Evolutionary conservation across 1,140 invertebrate species (phyloP).

Genomic region (Rhyzopertha dominica): DNA sequence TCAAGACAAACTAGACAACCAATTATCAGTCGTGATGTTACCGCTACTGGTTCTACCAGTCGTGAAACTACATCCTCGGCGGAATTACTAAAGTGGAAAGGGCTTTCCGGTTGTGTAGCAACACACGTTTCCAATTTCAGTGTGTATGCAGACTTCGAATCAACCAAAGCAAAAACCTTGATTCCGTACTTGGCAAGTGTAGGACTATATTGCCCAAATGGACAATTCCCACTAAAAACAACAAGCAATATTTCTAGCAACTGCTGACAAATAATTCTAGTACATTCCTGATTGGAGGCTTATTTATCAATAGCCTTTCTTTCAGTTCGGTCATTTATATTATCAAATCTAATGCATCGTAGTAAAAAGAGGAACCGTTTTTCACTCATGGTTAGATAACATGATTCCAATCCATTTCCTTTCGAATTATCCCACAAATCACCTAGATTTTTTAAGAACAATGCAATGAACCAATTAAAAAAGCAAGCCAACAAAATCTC

Average conservation of each 20-base stretch:
- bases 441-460: neutral
- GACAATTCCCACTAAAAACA: too few relatives aligned
- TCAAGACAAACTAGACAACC: neutral
- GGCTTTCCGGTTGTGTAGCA: neutral
- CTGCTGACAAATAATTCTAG: slow-evolving; percentile 3
- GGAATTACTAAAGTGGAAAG: neutral
- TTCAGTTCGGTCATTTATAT: neutral
- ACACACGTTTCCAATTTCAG: neutral
- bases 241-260: slow-evolving; percentile 4
- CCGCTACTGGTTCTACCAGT: neutral
- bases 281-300: slow-evolving; percentile 1
- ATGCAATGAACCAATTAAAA: slow-evolving; percentile 2
- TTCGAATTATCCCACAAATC: slow-evolving; percentile 12
- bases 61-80: slow-evolving; percentile 1
- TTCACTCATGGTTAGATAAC: slow-evolving; percentile 11
- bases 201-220: too few relatives aligned
- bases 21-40: neutral
- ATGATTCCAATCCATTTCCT: slow-evolving; percentile 9
- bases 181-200: neutral
- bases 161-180: neutral
- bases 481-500: too few relatives aligned
- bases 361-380: slow-evolving; percentile 6
- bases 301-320: slow-evolving; percentile 7
- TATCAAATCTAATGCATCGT: slow-evolving; percentile 8
- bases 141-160: neutral